Conservation (phyloP, 1,140 invertebrate genomes). For the Psilanteris sp. region DNA sequence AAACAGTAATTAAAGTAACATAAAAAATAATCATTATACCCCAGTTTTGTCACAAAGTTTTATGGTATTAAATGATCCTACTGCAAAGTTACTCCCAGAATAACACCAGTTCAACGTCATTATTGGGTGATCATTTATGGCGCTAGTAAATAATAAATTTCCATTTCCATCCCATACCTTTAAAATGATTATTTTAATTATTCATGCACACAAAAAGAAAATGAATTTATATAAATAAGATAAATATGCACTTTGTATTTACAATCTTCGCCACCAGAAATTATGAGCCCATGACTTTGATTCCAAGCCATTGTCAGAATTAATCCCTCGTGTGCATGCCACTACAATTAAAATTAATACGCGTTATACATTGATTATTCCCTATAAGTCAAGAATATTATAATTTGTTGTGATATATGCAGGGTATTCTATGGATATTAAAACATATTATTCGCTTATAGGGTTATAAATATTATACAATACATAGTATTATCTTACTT, state of each 20-base stretch:
- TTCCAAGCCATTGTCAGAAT: conserved; percentile 95
- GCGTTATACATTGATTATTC: too few relatives aligned
- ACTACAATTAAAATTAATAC: conserved; percentile 82
- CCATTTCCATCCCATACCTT: conserved; percentile 95
- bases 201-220: too few relatives aligned
- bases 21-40: too few relatives aligned
- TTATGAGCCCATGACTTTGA: conserved; percentile 90
- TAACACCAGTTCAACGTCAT: conserved; percentile 94
- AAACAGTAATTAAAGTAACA: too few relatives aligned
- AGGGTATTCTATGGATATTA: too few relatives aligned
- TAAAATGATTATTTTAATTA: neutral
- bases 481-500: too few relatives aligned
- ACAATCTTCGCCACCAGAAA: conserved; percentile 97
- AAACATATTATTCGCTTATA: too few relatives aligned
- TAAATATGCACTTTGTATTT: conserved; percentile 88
- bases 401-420: too few relatives aligned
- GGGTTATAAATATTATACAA: too few relatives aligned
- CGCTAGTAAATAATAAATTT: conserved; percentile 90
- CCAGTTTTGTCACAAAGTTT: conserved; percentile 96
- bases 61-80: conserved; percentile 96
- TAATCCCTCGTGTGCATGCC: conserved; percentile 97
- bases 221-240: too few relatives aligned
- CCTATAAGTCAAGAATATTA: too few relatives aligned
- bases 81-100: conserved; percentile 93
- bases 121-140: conserved; percentile 92